A percentile compares a stretch with the other conserved stretches of the same genome.
These are phyloP conservation scores for Pterois miles DNA, from an alignment of 2,797 vertebrate species.

Conservation along the genomic window DNA sequence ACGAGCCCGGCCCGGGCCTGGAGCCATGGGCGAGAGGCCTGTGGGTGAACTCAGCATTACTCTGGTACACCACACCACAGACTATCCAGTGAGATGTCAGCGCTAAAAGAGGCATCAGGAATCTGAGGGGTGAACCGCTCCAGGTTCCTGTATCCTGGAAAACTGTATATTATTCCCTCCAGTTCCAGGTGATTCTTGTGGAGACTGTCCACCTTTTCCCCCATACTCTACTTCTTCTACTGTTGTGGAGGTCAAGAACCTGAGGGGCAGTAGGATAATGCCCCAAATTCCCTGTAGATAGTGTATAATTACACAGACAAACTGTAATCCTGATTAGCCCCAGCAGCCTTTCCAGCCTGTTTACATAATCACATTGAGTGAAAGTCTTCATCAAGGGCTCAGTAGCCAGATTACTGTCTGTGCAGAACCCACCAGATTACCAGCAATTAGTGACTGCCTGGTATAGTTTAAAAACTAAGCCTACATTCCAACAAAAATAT, in stretches of 20 bases:
- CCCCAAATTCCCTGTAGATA: constrained; percentile 69
- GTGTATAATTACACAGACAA: constrained; percentile 79
- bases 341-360: constrained; percentile 73
- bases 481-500: not conserved
- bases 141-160: not conserved
- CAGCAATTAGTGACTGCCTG: constrained; percentile 57
- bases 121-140: not conserved
- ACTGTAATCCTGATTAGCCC: constrained; percentile 82
- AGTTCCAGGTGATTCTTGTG: constrained; percentile 6
- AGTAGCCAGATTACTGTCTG: constrained; percentile 73
- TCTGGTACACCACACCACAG: not conserved
- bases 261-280: constrained; percentile 65
- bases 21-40: constrained; percentile 21
- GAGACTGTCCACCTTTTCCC: constrained; percentile 14
- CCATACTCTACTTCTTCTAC: constrained; percentile 21
- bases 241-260: constrained; percentile 56
- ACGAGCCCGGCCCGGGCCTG: constrained; percentile 28
- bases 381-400: constrained; percentile 77
- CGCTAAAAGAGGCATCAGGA: constrained; percentile 38
- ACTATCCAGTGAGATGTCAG: constrained; percentile 36
- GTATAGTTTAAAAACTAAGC: constrained; percentile 8
- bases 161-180: constrained; percentile 8
- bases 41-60: constrained; percentile 29
- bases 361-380: constrained; percentile 78
- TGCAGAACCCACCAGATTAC: constrained; percentile 68